These are phyloP conservation scores for Psix sp. DNA, from an alignment of 1,140 invertebrate species.

Conservation along the genomic window DNA sequence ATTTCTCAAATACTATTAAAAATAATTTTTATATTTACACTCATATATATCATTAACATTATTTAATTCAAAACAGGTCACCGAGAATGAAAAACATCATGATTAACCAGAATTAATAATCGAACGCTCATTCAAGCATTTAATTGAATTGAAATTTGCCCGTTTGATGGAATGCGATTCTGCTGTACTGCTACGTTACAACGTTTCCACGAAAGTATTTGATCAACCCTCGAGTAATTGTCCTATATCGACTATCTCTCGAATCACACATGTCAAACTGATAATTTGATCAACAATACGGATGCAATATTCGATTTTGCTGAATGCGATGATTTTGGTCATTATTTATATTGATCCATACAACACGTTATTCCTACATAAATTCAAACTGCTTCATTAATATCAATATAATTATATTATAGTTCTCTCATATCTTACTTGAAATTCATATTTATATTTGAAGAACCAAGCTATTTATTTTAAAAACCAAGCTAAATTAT, in stretches of 20 bases:
- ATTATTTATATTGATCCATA: slow-evolving; percentile 55
- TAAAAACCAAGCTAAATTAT: background rate
- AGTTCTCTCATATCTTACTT: too few relatives aligned
- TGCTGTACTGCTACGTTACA: slow-evolving; percentile 45
- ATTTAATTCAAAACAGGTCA: slow-evolving; percentile 24
- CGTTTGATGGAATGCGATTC: slow-evolving; percentile 58
- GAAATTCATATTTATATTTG: too few relatives aligned
- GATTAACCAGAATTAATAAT: slow-evolving; percentile 58
- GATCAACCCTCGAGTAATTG: slow-evolving; percentile 60
- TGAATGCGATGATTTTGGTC: slow-evolving; percentile 50
- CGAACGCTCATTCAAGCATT: slow-evolving; percentile 48
- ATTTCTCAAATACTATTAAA: too few relatives aligned
- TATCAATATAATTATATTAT: slow-evolving; percentile 27
- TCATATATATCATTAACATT: slow-evolving; percentile 12
- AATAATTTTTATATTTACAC: too few relatives aligned
- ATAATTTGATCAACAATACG: slow-evolving; percentile 60
- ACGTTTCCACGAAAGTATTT: slow-evolving; percentile 59
- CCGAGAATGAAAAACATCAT: slow-evolving; percentile 29
- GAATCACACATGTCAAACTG: slow-evolving; percentile 61
- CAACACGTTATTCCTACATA: slow-evolving; percentile 31
- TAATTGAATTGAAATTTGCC: slow-evolving; percentile 57
- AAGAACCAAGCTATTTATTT: too few relatives aligned
- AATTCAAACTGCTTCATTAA: slow-evolving; percentile 32
- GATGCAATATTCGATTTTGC: slow-evolving; percentile 58
- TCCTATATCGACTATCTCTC: slow-evolving; percentile 60